These are phyloP conservation scores for Eolophus roseicapilla DNA, from an alignment of 2,113 vertebrate genomes.

Conservation along the genomic window DNA sequence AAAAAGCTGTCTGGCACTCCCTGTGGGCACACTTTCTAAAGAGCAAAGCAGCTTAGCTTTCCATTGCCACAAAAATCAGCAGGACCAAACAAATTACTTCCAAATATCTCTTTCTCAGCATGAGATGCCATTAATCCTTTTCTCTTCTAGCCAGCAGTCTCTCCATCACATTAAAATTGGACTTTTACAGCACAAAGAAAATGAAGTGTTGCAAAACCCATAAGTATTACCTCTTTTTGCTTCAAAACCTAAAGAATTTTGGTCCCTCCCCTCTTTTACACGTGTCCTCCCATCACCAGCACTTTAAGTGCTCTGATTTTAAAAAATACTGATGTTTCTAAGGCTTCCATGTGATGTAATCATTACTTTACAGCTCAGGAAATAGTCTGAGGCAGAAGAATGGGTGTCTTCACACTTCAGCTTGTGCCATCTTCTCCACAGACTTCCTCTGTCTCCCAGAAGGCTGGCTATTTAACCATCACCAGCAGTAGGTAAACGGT, in stretches of 20 bases:
- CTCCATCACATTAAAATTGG: neutral
- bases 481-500: neutral
- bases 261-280: neutral
- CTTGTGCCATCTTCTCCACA: neutral
- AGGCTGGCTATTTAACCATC: neutral
- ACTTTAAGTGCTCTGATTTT: neutral
- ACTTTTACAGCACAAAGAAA: neutral
- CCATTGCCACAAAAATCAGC: constrained; percentile 27
- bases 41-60: constrained; percentile 7
- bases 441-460: neutral
- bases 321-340: neutral
- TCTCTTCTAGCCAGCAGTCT: constrained; percentile 15
- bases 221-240: neutral
- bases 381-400: neutral
- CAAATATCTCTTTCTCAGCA: constrained; percentile 1
- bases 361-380: neutral
- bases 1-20: constrained; percentile 39
- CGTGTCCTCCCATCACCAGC: neutral
- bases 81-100: constrained; percentile 36
- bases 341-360: neutral
- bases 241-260: neutral
- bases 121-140: constrained; percentile 30
- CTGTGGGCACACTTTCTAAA: neutral
- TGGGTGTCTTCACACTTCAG: neutral
- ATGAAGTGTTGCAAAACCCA: neutral